A percentile compares a stretch with the other conserved stretches of the same genome.
These are phyloP conservation scores for Melinaea menophilus DNA, from an alignment of 2,888 invertebrate species.

Conservation along the genomic window DNA sequence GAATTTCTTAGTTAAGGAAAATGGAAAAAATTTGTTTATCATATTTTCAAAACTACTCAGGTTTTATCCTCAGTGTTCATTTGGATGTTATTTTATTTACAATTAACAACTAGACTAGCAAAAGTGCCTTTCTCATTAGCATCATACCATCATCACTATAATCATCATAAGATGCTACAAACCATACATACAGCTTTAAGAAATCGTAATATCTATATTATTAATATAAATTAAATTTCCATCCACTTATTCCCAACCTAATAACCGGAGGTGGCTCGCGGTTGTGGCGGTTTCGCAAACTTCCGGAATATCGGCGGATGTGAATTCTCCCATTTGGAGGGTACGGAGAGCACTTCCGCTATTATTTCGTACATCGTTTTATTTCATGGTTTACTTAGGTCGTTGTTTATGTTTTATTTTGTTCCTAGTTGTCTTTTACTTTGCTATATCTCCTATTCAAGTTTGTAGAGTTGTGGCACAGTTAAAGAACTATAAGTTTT, in stretches of 20 bases:
- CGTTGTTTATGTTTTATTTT: constrained; percentile 23
- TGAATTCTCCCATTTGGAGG: constrained; percentile 57
- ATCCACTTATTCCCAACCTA: constrained; percentile 26
- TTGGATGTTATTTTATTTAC: no score
- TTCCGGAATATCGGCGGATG: constrained; percentile 66
- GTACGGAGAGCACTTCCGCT: constrained; percentile 56
- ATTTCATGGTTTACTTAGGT: constrained; percentile 12
- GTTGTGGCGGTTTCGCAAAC: constrained; percentile 60
- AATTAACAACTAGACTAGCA: no score
- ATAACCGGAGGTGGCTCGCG: constrained; percentile 50
- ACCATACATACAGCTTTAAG: background rate
- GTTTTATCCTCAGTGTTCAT: no score
- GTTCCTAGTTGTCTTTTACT: no score
- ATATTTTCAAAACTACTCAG: no score
- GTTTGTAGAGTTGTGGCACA: background rate
- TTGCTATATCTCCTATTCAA: background rate
- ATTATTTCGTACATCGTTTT: constrained; percentile 52
- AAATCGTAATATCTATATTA: constrained; percentile 2
- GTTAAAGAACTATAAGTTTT: no score
- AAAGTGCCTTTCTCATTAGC: no score
- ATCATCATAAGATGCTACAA: no score
- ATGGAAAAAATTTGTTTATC: no score
- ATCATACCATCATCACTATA: no score
- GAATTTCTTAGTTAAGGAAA: no score
- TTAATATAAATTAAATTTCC: constrained; percentile 24